Base-by-base conservation (phyloP, 2,113 vertebrate species). In the Coturnix japonica region DNA sequence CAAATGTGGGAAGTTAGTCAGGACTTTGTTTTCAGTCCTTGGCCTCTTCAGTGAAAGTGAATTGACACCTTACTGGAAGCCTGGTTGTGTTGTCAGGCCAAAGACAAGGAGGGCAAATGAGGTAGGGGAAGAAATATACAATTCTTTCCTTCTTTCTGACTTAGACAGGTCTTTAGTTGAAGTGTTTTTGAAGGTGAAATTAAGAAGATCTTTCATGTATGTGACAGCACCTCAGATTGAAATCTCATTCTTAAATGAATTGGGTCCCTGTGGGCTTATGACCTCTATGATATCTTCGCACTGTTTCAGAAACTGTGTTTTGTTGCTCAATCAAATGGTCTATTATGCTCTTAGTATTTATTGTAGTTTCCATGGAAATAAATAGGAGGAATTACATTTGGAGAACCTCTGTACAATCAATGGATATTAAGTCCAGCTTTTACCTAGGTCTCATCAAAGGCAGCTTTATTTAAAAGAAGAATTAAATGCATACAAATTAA, bases 131-230 rank as follows among this genome's bases (percentile, higher is more conserved):
- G 44, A 5, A 76, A 70, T 7, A 69, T 13, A 41, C 39, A 41
- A 41, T 72, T 75, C 16, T 83, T 90, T 85, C 18, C 22, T 87
- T 19, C 7, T 13, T 33, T 86, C 43, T 84, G 85, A 93, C 39
- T 61, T 16, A 35, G 6, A 12, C 2, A 77, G 82, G 93, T 64
- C 46, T 82, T 88, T 14, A 91, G 37, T 35, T 83, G 69, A 81
- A 72, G 14, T 44, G 23, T 20, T 91, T 95, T 57, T 65, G 82
- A 94, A 91, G 73, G 80, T 60, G 53, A 94, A 81, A 94, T 95
- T 93, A 78, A 49, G 79, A 91, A 93, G 60, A 95, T 91, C 57
- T 56, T 88, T 96, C 91, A 88, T 93, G 69, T 88, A 65, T 86
- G 20, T 94, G 94, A 93, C 73, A 95, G 65, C 17, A 44, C 28